A percentile compares a stretch with the other conserved stretches of the same genome.
Conservation (phyloP, 2,113 vertebrate genomes). For the Danionella cerebrum region DNA sequence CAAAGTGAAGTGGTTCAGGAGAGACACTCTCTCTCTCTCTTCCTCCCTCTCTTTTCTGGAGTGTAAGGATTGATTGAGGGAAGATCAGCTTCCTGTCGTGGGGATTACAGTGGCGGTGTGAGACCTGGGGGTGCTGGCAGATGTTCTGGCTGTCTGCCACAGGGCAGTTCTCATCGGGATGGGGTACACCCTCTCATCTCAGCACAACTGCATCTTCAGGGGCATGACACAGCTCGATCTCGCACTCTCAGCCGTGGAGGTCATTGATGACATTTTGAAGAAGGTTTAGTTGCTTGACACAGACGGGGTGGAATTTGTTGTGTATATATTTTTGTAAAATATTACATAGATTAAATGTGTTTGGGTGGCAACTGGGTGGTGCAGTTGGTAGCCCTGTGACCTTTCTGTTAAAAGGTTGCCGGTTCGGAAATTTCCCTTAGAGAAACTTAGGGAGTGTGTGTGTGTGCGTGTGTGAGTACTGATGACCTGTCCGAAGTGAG, state of each 20-base stretch:
- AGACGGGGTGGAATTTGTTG: too few relatives aligned
- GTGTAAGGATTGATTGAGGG: slow-evolving; percentile 65
- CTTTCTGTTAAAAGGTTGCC: too few relatives aligned
- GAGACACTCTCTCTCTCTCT: not conserved
- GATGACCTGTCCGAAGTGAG: too few relatives aligned
- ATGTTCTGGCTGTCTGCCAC: slow-evolving; percentile 78
- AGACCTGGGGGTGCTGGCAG: slow-evolving; percentile 78
- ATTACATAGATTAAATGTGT: too few relatives aligned
- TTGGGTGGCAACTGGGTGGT: too few relatives aligned
- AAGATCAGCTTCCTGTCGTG: slow-evolving; percentile 35
- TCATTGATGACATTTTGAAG: slow-evolving; percentile 5
- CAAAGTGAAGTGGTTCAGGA: not conserved
- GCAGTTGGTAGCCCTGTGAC: too few relatives aligned
- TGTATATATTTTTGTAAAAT: too few relatives aligned
- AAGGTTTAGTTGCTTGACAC: not conserved
- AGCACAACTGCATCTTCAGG: slow-evolving; percentile 15
- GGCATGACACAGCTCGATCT: slow-evolving; percentile 1
- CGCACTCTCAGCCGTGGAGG: not conserved
- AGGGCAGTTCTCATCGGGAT: slow-evolving; percentile 74
- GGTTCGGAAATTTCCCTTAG: too few relatives aligned
- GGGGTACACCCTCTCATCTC: slow-evolving; percentile 63
- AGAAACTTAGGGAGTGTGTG: too few relatives aligned
- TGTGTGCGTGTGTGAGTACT: too few relatives aligned
- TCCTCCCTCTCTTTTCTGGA: slow-evolving; percentile 9
- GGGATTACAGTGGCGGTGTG: slow-evolving; percentile 77